A percentile compares a stretch with the other conserved stretches of the same genome.
Evolutionary conservation across 2,888 invertebrate genomes (phyloP).

Genomic region (Gibbula magus): DNA sequence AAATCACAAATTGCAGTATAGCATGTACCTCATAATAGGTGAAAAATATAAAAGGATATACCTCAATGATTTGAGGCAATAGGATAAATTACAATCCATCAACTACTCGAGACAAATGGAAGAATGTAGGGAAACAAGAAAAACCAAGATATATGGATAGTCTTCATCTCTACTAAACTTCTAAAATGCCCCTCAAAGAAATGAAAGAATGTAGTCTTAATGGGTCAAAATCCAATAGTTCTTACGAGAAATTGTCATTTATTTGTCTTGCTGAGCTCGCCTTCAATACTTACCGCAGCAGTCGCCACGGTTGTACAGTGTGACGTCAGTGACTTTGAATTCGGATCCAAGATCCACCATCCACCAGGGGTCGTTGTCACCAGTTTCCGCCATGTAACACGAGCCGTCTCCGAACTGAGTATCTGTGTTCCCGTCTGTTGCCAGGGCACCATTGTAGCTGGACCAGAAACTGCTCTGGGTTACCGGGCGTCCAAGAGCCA

Average conservation of each 20-base stretch:
- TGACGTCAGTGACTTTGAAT: neutral
- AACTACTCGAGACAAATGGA: too few species aligned
- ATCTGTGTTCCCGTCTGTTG: neutral
- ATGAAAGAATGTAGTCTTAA: too few species aligned
- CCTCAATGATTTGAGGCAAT: too few species aligned
- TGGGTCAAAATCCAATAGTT: too few species aligned
- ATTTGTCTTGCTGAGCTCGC: neutral
- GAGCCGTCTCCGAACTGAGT: neutral
- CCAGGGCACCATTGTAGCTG: neutral
- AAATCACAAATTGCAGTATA: too few species aligned
- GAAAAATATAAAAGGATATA: too few species aligned
- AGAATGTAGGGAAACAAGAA: too few species aligned
- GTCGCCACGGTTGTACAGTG: neutral
- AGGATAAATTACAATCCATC: too few species aligned
- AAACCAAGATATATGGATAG: too few species aligned
- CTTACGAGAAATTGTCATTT: neutral
- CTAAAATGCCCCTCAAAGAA: too few species aligned
- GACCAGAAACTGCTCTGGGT: neutral
- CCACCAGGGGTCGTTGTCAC: neutral
- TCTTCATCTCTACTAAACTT: too few species aligned
- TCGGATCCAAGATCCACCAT: neutral
- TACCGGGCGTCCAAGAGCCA: neutral
- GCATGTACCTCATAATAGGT: too few species aligned
- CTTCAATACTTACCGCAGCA: neutral
- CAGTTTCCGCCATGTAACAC: neutral